Percentiles rank a stretch among this genome's conserved stretches.
Conservation (phyloP, 2,888 invertebrate species). For the Muschampia plurimacula region DNA sequence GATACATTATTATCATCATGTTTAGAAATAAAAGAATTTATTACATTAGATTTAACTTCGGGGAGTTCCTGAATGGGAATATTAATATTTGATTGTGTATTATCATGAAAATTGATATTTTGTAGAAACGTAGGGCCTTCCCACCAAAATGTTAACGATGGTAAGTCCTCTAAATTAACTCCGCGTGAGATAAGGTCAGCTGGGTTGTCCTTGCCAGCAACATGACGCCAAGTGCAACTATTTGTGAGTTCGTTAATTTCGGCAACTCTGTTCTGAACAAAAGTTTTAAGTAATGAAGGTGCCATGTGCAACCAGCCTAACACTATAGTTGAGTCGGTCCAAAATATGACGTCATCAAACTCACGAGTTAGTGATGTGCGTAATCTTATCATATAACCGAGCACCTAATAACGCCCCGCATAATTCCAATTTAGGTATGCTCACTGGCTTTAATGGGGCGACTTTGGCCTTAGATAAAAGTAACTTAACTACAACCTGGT, state of each 20-base stretch:
- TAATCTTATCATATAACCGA: constrained; percentile 1
- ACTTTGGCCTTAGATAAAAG: not conserved
- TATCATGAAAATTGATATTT: too few species aligned
- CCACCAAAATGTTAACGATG: not conserved
- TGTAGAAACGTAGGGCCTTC: too few species aligned
- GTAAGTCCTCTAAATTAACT: not conserved
- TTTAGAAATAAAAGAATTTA: too few species aligned
- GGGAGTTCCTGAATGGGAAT: too few species aligned
- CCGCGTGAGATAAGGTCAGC: constrained; percentile 12
- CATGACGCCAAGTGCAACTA: constrained; percentile 42
- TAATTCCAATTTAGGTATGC: constrained; percentile 9
- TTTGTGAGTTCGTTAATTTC: constrained; percentile 38
- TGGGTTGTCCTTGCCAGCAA: constrained; percentile 19
- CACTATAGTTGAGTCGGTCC: constrained; percentile 50
- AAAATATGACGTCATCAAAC: constrained; percentile 34
- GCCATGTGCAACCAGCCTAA: constrained; percentile 43
- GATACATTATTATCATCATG: too few species aligned
- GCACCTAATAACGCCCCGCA: constrained; percentile 3
- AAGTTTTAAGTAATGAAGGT: constrained; percentile 35
- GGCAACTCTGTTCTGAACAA: constrained; percentile 42
- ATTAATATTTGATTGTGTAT: too few species aligned
- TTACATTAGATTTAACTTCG: too few species aligned
- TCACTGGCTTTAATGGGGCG: not conserved
- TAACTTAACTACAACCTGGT: too few species aligned
- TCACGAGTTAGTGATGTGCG: constrained; percentile 5